Evolutionary conservation across 1,140 invertebrate species (phyloP).

Genomic region (Prorops nasuta): DNA sequence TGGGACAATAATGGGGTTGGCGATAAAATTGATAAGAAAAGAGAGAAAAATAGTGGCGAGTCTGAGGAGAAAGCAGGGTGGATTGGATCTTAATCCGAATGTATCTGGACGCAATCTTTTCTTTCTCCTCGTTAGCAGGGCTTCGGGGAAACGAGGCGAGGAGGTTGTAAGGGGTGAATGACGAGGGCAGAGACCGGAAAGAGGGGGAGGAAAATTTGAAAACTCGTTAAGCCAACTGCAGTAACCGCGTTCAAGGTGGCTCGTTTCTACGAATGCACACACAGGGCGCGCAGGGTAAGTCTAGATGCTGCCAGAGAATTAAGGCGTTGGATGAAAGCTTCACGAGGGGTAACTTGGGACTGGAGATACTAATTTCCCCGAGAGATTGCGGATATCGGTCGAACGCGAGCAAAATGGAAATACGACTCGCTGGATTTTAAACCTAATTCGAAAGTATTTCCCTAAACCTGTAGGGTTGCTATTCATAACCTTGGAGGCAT

Average conservation of each 20-base stretch:
- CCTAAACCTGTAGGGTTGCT: too few relatives aligned
- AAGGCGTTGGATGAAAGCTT: not conserved
- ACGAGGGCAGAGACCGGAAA: not conserved
- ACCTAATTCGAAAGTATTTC: too few relatives aligned
- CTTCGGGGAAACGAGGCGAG: not conserved
- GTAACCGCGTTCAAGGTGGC: slow-evolving; percentile 8
- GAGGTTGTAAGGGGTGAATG: not conserved
- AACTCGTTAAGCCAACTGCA: slow-evolving; percentile 17
- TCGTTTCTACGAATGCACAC: slow-evolving; percentile 8
- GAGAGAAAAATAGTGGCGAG: not conserved
- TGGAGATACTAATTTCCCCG: slow-evolving; percentile 15
- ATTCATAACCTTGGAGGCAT: too few relatives aligned
- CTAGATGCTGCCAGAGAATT: too few relatives aligned
- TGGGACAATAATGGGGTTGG: not conserved
- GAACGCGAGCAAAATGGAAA: not conserved
- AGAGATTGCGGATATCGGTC: slow-evolving; percentile 15
- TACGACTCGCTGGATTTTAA: not conserved
- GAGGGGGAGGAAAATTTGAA: slow-evolving; percentile 11
- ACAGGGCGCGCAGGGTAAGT: not conserved
- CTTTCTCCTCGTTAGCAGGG: slow-evolving; percentile 10
- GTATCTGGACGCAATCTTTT: slow-evolving; percentile 6
- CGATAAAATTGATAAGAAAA: not conserved
- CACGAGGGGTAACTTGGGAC: not conserved
- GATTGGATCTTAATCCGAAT: slow-evolving; percentile 12
- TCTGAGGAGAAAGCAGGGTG: not conserved